Evolutionary conservation across 2,888 invertebrate species (phyloP).

Genomic region (Serripes groenlandicus): DNA sequence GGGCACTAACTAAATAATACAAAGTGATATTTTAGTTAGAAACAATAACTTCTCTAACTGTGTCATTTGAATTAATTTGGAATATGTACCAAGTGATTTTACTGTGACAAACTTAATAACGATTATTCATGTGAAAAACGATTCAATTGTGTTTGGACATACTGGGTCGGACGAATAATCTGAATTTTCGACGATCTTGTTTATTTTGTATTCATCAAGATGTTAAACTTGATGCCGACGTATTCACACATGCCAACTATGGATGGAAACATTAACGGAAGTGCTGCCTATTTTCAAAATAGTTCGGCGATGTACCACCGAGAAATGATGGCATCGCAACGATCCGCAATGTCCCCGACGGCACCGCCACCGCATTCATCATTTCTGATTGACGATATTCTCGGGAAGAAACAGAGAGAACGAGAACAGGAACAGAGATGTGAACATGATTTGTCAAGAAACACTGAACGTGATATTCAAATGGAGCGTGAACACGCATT

Average conservation of each 20-base stretch:
- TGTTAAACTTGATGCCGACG: constrained; percentile 52
- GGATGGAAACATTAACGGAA: constrained; percentile 5
- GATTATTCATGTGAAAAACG: no score
- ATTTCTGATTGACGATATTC: constrained; percentile 76
- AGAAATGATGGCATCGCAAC: constrained; percentile 16
- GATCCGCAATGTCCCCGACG: not conserved
- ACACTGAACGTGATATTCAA: constrained; percentile 57
- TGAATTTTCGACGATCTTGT: no score
- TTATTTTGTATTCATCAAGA: constrained; percentile 2
- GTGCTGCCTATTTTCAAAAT: constrained; percentile 54
- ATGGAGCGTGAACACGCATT: constrained; percentile 49
- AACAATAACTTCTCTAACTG: no score
- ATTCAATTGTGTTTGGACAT: no score
- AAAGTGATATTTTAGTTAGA: no score
- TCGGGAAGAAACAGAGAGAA: constrained; percentile 59
- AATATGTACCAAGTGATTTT: no score
- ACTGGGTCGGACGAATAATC: no score
- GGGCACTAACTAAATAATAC: no score
- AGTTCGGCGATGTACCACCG: constrained; percentile 20
- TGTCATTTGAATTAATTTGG: no score
- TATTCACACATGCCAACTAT: constrained; percentile 30
- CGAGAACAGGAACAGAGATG: constrained; percentile 19
- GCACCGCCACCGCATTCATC: constrained; percentile 65
- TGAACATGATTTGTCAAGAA: not conserved
- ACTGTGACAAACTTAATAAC: no score